phyloP scores from a whole-genome alignment of 2,113 vertebrate genomes.

The Heterotis niloticus region DNA sequence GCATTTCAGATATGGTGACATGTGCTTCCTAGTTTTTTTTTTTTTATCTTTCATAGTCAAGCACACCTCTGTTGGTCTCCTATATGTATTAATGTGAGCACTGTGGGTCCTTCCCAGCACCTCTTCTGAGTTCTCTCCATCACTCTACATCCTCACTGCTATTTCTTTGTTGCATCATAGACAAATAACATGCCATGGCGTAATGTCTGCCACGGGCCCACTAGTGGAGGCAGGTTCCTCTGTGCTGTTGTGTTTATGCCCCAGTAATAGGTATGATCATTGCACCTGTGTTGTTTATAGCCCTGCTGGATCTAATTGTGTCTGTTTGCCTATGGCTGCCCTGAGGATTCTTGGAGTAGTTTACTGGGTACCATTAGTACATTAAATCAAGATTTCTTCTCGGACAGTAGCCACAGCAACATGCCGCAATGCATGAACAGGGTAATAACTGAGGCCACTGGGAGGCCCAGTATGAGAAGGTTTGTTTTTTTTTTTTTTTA shows the following conservation, averaged over 20 bases:
- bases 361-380: not conserved
- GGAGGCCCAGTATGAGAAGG: not conserved
- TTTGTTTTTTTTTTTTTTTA: no score
- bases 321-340: not conserved
- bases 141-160: not conserved
- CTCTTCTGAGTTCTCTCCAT: no score
- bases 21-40: no score
- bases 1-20: no score
- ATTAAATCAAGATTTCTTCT: not conserved
- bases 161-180: not conserved
- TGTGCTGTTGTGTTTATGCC: not conserved
- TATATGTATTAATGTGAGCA: not conserved
- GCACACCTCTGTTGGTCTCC: not conserved
- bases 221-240: not conserved
- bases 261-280: not conserved
- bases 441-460: not conserved
- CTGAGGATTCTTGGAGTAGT: not conserved
- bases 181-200: not conserved
- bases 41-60: not conserved
- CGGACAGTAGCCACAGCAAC: no score
- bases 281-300: not conserved
- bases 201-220: not conserved
- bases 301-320: not conserved
- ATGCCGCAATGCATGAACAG: no score
- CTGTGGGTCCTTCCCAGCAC: not conserved